Evolutionary conservation across 2,797 vertebrate species (phyloP), one percentile per base, ranked within the genome.

Genomic region (Protonibea diacanthus): DNA sequence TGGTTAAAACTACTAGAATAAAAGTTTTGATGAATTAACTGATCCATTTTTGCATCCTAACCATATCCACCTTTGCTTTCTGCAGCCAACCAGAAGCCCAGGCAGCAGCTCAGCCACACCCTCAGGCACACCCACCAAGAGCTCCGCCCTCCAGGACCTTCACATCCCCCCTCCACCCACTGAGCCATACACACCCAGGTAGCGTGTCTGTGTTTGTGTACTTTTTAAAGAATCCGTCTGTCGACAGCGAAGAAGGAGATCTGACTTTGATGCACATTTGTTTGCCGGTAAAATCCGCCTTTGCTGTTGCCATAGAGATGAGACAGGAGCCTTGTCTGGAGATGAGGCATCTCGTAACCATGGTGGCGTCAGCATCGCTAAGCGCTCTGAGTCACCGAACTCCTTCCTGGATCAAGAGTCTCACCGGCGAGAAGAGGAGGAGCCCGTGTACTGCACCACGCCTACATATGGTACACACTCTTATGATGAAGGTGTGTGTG

Each of bases 381-480:
- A 98, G 87, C 97, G 98, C 83, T 97, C 97, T 2, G 97, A 99
- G 88, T 99, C 98, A 59, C 98, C 98, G 25, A 99, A 99, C 94
- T 99, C 98, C 29, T 99, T 98, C 94, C 96, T 99, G 94, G 98
- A 99, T 90, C 98, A 98, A 91, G 98, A 99, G 82, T 97, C 98
- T 91, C 95, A 93, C 78, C 97, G 95, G 66, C 96, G 96, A 81
- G 95, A 98, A 57, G 97, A 98, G 91, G 97, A 99, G 94, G 98
- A 99, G 92, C 94, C 97, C 1, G 95, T 98, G 6, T 98, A 98
- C 93, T 99, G 98, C 94, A 97, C 96, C 93, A 98, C 97, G 1
- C 97, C 97, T 0, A 98, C 97, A 40, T 99, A 99, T 20, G 97
- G 98, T 99, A 96, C 49, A 96, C 49, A 47, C 18, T 47, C 14